Evolutionary conservation across 2,797 vertebrate genomes (phyloP).

Genomic region (Betta splendens): DNA sequence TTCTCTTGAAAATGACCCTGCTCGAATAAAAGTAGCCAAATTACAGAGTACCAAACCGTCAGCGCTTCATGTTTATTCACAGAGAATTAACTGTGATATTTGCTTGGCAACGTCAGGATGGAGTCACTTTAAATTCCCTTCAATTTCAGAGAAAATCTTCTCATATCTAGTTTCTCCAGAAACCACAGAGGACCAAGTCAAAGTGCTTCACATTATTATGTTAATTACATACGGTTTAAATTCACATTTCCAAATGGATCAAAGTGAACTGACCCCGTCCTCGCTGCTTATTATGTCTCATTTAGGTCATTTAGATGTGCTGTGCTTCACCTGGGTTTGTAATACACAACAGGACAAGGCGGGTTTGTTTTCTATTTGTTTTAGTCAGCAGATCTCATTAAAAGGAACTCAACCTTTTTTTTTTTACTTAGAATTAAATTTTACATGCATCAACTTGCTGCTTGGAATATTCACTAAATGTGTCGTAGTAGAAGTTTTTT

Average conservation of each 20-base stretch:
- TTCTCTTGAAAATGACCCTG: conserved; percentile 99
- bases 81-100: conserved; percentile 7
- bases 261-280: conserved; percentile 35
- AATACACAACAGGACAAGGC: neutral
- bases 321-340: conserved; percentile 28
- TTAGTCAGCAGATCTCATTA: neutral
- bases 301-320: conserved; percentile 17
- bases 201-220: conserved; percentile 48
- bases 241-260: conserved; percentile 42
- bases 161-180: conserved; percentile 10
- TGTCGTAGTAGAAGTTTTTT: too few relatives aligned
- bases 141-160: conserved; percentile 1
- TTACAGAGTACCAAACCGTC: conserved; percentile 78
- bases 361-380: neutral
- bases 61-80: conserved; percentile 61
- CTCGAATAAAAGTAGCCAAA: conserved; percentile 99
- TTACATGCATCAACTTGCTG: too few relatives aligned
- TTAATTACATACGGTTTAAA: conserved; percentile 42
- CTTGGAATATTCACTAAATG: neutral
- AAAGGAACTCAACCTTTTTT: too few relatives aligned
- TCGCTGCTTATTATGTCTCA: conserved; percentile 33
- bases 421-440: too few relatives aligned
- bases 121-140: conserved; percentile 9
- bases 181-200: neutral
- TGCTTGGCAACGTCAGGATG: conserved; percentile 8